Percentiles rank a stretch among this genome's conserved stretches.
Evolutionary conservation across 1,140 invertebrate genomes (phyloP).

Genomic region (Melipona quadrifasciata): DNA sequence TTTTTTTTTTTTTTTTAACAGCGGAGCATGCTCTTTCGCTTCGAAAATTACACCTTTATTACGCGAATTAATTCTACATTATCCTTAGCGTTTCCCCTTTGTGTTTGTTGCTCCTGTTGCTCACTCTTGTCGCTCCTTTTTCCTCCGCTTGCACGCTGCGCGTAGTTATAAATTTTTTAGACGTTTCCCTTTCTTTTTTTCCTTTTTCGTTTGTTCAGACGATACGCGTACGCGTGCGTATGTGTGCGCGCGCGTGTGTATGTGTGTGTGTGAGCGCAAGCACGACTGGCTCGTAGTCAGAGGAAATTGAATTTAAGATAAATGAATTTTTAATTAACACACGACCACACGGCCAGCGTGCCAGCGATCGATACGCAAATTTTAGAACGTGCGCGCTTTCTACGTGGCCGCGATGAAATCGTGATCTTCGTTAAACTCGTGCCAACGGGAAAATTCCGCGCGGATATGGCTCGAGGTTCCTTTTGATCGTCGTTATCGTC

Average conservation of each 20-base stretch:
- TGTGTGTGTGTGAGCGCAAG: not conserved
- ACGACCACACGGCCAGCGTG: not conserved
- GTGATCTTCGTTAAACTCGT: not conserved
- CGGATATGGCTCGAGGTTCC: not conserved
- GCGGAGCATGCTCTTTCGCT: not conserved
- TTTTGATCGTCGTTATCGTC: not conserved
- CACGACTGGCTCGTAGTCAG: not conserved
- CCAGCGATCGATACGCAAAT: conserved; percentile 33
- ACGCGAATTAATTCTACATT: conserved; percentile 22
- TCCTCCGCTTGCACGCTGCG: no score
- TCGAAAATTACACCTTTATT: conserved; percentile 13
- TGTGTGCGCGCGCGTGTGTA: no score
- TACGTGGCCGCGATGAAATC: not conserved
- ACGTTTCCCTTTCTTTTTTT: not conserved
- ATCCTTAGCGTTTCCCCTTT: not conserved
- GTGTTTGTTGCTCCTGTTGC: not conserved
- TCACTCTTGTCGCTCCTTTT: not conserved
- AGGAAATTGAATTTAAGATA: conserved; percentile 38
- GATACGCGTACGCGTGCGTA: not conserved
- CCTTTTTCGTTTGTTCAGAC: not conserved
- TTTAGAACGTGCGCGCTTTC: conserved; percentile 18
- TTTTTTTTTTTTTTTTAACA: conserved; percentile 24
- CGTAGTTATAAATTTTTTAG: not conserved
- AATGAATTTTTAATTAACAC: conserved; percentile 49
- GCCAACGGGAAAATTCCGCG: not conserved